These are phyloP conservation scores for Macrotus californicus DNA, from an alignment of 2,113 vertebrate species.

Conservation along the genomic window DNA sequence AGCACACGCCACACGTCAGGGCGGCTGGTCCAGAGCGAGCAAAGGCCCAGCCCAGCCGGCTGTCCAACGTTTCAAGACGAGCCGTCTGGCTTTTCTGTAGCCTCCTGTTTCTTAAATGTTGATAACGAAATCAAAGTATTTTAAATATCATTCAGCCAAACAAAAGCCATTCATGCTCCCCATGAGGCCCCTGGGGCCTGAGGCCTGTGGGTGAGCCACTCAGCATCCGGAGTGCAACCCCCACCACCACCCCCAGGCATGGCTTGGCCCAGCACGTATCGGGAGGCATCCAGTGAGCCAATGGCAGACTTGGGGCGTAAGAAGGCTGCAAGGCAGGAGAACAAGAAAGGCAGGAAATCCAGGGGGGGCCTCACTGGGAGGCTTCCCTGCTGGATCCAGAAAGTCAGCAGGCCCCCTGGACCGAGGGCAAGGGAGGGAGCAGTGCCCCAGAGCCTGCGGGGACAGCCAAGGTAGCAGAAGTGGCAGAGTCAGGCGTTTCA, in stretches of 20 bases:
- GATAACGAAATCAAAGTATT: background rate
- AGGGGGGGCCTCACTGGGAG: background rate
- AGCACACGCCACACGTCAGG: accelerated
- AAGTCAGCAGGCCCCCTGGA: background rate
- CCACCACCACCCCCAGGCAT: background rate
- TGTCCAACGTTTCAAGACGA: background rate
- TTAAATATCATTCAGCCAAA: background rate
- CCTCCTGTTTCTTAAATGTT: background rate
- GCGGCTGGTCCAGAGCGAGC: background rate
- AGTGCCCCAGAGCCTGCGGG: background rate
- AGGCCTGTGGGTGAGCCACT: background rate
- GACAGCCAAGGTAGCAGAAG: background rate
- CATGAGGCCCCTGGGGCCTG: background rate
- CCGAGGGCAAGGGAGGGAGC: background rate
- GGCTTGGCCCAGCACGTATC: background rate
- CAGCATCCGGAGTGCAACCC: background rate
- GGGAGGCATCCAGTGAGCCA: background rate
- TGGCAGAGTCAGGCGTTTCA: background rate
- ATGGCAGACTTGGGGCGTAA: background rate
- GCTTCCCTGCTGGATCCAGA: background rate
- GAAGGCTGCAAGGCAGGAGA: background rate
- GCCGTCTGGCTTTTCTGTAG: background rate
- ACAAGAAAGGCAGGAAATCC: background rate
- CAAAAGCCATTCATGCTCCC: background rate
- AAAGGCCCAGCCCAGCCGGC: accelerated